Conservation (phyloP, 1,140 invertebrate genomes). For the Euglossa dilemma region DNA sequence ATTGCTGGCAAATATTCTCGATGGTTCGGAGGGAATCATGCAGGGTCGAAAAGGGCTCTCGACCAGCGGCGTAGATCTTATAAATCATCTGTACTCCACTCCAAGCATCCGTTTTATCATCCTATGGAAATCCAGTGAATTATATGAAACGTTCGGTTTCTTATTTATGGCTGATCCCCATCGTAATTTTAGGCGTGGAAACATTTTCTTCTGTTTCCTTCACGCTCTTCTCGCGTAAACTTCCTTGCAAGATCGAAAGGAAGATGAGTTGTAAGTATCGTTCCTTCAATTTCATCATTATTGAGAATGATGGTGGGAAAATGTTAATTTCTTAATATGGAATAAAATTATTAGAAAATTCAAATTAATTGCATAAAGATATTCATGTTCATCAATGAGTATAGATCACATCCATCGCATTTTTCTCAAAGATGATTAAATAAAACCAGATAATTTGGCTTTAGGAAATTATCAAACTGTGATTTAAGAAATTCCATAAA, state of each 20-base stretch:
- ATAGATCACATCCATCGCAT: no score
- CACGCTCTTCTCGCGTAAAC: not conserved
- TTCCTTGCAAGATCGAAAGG: not conserved
- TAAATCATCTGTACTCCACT: slow-evolving; percentile 75
- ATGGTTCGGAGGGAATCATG: slow-evolving; percentile 8
- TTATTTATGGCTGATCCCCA: slow-evolving; percentile 76
- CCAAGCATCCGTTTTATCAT: slow-evolving; percentile 80
- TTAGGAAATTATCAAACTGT: no score
- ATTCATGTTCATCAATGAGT: no score
- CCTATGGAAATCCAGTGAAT: slow-evolving; percentile 81
- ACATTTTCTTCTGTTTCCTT: slow-evolving; percentile 14
- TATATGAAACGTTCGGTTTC: slow-evolving; percentile 75
- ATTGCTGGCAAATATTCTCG: slow-evolving; percentile 23
- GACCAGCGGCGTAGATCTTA: slow-evolving; percentile 66
- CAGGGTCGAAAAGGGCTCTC: slow-evolving; percentile 16
- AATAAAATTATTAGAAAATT: no score
- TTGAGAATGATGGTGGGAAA: no score
- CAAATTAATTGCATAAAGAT: no score
- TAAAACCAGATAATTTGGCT: no score
- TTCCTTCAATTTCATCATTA: no score
- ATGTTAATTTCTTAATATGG: no score
- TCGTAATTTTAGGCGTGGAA: slow-evolving; percentile 72
- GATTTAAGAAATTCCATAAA: no score
- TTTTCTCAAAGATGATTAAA: no score
- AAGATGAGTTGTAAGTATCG: no score